Base-by-base conservation (phyloP, 2,888 invertebrate species). In the Lysandra bellargus region DNA sequence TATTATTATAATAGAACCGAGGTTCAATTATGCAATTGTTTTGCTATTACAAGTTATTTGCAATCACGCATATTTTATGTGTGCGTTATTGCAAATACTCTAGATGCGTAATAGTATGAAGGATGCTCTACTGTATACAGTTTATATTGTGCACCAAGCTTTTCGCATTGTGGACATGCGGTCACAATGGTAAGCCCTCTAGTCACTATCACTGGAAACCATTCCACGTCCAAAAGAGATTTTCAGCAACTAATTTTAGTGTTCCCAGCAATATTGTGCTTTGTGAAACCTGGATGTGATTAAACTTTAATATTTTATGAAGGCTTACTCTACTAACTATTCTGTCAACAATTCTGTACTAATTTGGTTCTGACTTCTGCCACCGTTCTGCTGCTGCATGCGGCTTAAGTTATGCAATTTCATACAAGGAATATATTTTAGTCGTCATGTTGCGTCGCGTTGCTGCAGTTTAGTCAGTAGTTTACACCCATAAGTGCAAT, bases 171-270 rank as follows among this genome's bases (percentile, higher is more conserved):
- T 69, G 64, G 69, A 33, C 69, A 69, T 37, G 33, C 17, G 69
- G 69, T 69, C 69, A 37, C 69, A 69, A 69, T 69, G 33, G 69
- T 69, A 69, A 69, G 33, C 69, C 30, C 64, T 61, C 30, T 30
- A 9, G 64, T 64, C 69, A 30, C 33, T 37, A 69, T 69, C 69
- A 37, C 14, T 37, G 69, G 12, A 69, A 69, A 69, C 69, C 33
- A 69, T 30, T 69, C 64, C 30, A 23, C 30, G 33, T 69, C 69
- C 33, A 69, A 69, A 69, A 69, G 33, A 37, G 33, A 69, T 37
- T 69, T 69, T 37, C 69, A 69, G 33, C 69, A 69, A 37, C 69
- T 69, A 69, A 33, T 69, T 37, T 69, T 69, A 69, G 69, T 37
- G 69, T 37, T 69, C 14, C 9, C 69, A 37, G 37, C 33, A 69